phyloP scores from a whole-genome alignment of 2,888 invertebrate species.

The Furcula furcula region DNA sequence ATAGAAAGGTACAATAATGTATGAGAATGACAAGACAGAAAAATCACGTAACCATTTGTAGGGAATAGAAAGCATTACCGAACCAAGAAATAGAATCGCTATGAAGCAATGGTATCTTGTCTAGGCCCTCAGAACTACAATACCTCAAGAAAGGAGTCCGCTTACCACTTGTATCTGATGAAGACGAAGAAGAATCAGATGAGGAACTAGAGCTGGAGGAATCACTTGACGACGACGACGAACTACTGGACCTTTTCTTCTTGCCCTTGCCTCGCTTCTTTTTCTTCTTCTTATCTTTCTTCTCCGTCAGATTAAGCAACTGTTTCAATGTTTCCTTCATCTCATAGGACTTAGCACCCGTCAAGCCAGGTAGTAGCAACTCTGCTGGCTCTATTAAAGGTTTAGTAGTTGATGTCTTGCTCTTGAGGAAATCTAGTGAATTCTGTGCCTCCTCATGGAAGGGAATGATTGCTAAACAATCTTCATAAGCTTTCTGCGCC shows the following conservation, averaged over 20 bases:
- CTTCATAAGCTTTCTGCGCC: slow-evolving; percentile 91
- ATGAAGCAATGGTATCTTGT: no score
- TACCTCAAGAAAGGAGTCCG: no score
- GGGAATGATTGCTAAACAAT: slow-evolving; percentile 91
- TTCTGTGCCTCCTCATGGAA: slow-evolving; percentile 94
- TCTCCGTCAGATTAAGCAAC: slow-evolving; percentile 82
- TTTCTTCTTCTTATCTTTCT: slow-evolving; percentile 85
- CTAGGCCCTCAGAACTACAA: no score
- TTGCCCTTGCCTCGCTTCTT: slow-evolving; percentile 85
- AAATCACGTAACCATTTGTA: no score
- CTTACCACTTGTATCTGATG: slow-evolving; percentile 79
- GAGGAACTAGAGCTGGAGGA: slow-evolving; percentile 85
- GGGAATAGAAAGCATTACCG: no score
- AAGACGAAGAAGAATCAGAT: slow-evolving; percentile 81
- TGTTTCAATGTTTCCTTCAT: slow-evolving; percentile 86
- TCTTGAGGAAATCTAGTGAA: slow-evolving; percentile 90
- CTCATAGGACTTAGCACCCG: slow-evolving; percentile 80
- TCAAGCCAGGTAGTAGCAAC: slow-evolving; percentile 82
- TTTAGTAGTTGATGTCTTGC: slow-evolving; percentile 81
- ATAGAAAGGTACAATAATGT: no score
- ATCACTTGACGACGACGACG: slow-evolving; percentile 85
- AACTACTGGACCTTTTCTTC: slow-evolving; percentile 83
- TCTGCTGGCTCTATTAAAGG: slow-evolving; percentile 85
- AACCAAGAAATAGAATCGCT: no score
- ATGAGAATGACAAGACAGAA: no score